Base-by-base conservation (phyloP, 2,888 invertebrate genomes). In the Helicoverpa assulta region DNA sequence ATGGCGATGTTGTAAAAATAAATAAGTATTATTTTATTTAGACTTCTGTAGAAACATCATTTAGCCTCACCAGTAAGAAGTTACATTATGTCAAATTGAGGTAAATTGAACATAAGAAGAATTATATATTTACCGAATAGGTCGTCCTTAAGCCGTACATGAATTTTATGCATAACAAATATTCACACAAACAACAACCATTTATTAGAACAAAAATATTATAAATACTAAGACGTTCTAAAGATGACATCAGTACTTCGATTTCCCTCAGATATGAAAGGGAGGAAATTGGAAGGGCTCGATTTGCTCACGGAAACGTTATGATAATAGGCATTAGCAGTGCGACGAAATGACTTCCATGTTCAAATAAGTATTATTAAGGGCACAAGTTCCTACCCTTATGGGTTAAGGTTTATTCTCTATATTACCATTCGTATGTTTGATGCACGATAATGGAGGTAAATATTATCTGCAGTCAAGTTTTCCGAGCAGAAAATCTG, bases 251-350 rank as follows among this genome's bases (percentile, higher is more conserved):
- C 58, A 70, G 71, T 82, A 74, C 78, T 84, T 82, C 80, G 76
- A 84, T 85, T 87, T 85, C 84, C 86, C 70, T 59, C 76, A 47
- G 68, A 82, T 81, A 83, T 80, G 79, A 69, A 74, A 60, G 64
- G 68, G 59, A 75, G 87, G 86, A 87, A 89, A 89, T 87, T 88
- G 84, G 77, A 69, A 78, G 62, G 57, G 61, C 72, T 71, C 76
- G 71, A 78, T 85, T 86, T 86, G 81, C 73, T 61, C 74, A 70
- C 74, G 70, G 71, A 80, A 85, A 84, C 68, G 70, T 85, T 78
- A 77, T 83, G 73, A 79, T 85, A 84, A 86, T 82, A 78, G 78
- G 66, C 78, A 80, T 78, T 85, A 80, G 71, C 33, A 82, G 76
- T 80, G 75, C 19, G 57, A 52, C 8, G 16, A 74, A 69, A 80